These are phyloP conservation scores for Phrynocephalus versicolor DNA, from an alignment of 2,113 vertebrate genomes.

Conservation along the genomic window DNA sequence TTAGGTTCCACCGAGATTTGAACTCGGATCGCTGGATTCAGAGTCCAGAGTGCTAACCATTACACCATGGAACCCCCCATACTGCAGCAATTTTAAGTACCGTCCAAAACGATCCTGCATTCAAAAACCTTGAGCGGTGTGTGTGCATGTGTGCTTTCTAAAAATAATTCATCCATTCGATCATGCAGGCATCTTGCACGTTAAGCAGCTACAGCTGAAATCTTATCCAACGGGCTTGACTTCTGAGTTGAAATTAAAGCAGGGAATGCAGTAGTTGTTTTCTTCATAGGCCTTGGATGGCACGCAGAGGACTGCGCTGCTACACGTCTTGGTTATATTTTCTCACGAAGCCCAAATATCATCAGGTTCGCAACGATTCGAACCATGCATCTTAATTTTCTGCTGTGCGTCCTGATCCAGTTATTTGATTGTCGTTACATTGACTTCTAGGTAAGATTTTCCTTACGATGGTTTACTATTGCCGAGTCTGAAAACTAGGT, in stretches of 20 bases:
- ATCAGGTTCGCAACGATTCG: neutral
- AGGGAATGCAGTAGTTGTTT: no score
- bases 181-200: neutral
- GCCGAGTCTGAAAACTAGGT: neutral
- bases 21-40: conserved; percentile 45
- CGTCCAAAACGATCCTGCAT: no score
- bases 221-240: no score
- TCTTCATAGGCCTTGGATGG: no score
- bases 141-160: no score
- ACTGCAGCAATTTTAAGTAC: no score
- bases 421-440: neutral
- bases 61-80: conserved; percentile 13
- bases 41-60: conserved; percentile 45
- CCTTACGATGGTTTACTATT: neutral
- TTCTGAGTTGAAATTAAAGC: no score
- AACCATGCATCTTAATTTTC: neutral
- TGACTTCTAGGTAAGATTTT: no score
- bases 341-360: neutral
- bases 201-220: neutral
- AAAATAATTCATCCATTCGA: no score
- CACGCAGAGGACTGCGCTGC: neutral
- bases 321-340: neutral
- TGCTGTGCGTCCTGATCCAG: neutral
- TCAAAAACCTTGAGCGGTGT: neutral
- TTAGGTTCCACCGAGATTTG: conserved; percentile 45